Percentiles rank a stretch among this genome's conserved stretches.
Evolutionary conservation across 2,888 invertebrate genomes (phyloP).

Genomic region (Nemapogon koenigi): DNA sequence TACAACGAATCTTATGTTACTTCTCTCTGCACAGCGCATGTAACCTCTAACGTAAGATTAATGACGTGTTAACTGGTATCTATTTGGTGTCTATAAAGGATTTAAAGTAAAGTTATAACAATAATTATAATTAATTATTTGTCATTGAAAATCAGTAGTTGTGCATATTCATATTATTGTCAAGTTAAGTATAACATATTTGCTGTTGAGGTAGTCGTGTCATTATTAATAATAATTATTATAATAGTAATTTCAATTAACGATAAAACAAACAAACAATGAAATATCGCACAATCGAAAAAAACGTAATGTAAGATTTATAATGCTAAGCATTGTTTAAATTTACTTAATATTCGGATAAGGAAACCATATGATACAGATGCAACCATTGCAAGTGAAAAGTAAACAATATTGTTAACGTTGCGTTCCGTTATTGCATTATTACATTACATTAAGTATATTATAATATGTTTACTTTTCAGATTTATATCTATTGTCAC

Average conservation of each 20-base stretch:
- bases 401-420: too few relatives aligned
- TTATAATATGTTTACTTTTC: too few relatives aligned
- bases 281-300: constrained; percentile 60
- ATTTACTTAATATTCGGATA: too few relatives aligned
- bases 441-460: too few relatives aligned
- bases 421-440: too few relatives aligned
- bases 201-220: constrained; percentile 52
- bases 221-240: constrained; percentile 27
- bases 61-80: constrained; percentile 31
- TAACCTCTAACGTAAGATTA: constrained; percentile 23
- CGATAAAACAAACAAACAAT: constrained; percentile 32
- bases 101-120: constrained; percentile 26
- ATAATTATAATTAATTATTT: constrained; percentile 28
- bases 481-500: too few relatives aligned
- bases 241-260: constrained; percentile 25
- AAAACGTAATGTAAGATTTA: constrained; percentile 51
- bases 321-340: constrained; percentile 19
- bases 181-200: constrained; percentile 24
- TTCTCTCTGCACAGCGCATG: constrained; percentile 29
- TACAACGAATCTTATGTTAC: constrained; percentile 46
- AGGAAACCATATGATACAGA: too few relatives aligned
- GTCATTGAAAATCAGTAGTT: constrained; percentile 36
- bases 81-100: constrained; percentile 58
- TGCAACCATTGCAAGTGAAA: too few relatives aligned
- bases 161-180: constrained; percentile 27